A percentile compares a stretch with the other conserved stretches of the same genome.
Conservation (phyloP, 2,113 vertebrate species). For the Chaetodon trifascialis region DNA sequence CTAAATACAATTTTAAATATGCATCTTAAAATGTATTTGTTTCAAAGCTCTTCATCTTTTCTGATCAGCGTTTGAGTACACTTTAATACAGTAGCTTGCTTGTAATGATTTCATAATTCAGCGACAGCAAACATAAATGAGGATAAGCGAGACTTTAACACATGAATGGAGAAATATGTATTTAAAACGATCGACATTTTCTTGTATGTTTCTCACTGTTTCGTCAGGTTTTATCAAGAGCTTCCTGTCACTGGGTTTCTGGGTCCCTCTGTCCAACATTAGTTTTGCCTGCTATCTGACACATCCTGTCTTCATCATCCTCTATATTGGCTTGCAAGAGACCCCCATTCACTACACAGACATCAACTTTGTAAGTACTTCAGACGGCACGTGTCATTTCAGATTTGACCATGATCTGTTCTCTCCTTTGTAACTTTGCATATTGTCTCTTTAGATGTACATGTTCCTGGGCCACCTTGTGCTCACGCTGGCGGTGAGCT, state of each 20-base stretch:
- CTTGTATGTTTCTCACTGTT: slow-evolving; percentile 3
- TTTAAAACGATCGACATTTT: background rate
- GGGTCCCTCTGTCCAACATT: slow-evolving; percentile 86
- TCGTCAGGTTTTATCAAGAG: slow-evolving; percentile 81
- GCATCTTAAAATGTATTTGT: background rate
- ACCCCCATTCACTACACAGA: slow-evolving; percentile 87
- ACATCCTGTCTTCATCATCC: slow-evolving; percentile 86
- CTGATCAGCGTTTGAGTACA: no score
- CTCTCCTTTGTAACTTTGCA: background rate
- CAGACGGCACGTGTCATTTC: background rate
- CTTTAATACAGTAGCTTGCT: no score
- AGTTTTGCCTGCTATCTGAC: slow-evolving; percentile 89
- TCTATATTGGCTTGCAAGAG: slow-evolving; percentile 88
- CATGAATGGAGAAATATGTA: background rate
- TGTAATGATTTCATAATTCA: no score
- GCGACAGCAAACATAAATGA: no score
- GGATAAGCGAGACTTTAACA: no score
- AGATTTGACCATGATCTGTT: background rate
- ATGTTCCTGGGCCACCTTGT: slow-evolving; percentile 86
- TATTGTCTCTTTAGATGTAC: slow-evolving; percentile 81
- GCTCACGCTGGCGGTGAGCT: slow-evolving; percentile 79
- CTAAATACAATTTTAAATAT: background rate
- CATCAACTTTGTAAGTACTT: slow-evolving; percentile 86
- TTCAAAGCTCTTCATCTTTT: no score
- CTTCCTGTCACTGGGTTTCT: slow-evolving; percentile 83